Evolutionary conservation across 2,797 vertebrate genomes (phyloP), one percentile per base, ranked within the genome.

Genomic region (Chromis chromis): DNA sequence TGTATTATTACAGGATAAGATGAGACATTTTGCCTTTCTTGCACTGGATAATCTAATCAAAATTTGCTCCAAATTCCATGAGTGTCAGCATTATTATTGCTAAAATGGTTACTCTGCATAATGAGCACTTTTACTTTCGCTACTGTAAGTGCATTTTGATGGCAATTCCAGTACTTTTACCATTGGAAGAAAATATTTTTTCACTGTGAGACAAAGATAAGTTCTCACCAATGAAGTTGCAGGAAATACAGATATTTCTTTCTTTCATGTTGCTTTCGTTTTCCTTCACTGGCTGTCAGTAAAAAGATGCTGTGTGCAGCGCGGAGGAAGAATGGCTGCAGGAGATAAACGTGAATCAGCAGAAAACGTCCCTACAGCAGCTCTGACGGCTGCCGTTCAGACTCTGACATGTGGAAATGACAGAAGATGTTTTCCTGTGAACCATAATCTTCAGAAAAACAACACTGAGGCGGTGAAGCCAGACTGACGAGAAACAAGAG

Each of bases 321-420:
- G 27, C 49, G 65, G 56, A 76, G 87, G 86, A 89, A 86, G 76
- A 75, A 27, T 76, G 82, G 55, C 57, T 68, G 55, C 31, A 63
- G 77, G 66, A 92, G 92, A 93, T 94, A 92, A 86, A 82, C 63
- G 39, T 67, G 77, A 86, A 44, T 79, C 79, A 74, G 73, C 76
- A 75, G 63, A 83, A 80, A 65, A 55, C 16, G 72, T 66, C 58
- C 63, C 33, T 3, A 59, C 72, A 60, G 74, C 62, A 21, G 49
- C 28, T 65, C 56, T 8, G 42, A 31, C 48, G 31, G 8, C 21
- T 22, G 56, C 42, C 27, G 63, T 6, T 75, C 28, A 16, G 39
- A 33, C 13, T 22, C 46, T 71, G 76, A 70, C 48, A 57, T 36
- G 44, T 33, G 59, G 79, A 75, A 28, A 40, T 50, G 57, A 81